Evolutionary conservation across 2,888 invertebrate genomes (phyloP).

Genomic region (Euphydryas editha): DNA sequence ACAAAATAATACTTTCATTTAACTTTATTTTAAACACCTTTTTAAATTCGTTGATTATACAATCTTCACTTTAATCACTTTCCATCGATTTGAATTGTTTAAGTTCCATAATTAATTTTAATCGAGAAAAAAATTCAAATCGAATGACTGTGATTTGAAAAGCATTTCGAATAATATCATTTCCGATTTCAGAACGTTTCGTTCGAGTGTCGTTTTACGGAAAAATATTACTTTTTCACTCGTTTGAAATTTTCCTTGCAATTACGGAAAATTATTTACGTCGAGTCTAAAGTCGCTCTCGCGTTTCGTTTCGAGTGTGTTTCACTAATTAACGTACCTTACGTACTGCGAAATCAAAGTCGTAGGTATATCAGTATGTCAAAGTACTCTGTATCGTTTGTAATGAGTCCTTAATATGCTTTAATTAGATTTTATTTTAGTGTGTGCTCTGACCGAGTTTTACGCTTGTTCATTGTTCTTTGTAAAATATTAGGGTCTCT

Average conservation of each 20-base stretch:
- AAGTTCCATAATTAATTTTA: too few relatives aligned
- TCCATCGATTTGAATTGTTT: too few relatives aligned
- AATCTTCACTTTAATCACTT: too few relatives aligned
- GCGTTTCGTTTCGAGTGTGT: slow-evolving; percentile 1
- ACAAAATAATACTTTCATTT: too few relatives aligned
- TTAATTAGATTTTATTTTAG: background rate
- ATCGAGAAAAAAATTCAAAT: background rate
- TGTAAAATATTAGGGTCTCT: too few relatives aligned
- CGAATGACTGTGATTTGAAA: background rate
- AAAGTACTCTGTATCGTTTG: background rate
- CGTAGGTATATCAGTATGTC: slow-evolving; percentile 1
- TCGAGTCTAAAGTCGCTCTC: background rate
- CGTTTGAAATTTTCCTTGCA: slow-evolving; percentile 2
- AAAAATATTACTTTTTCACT: background rate
- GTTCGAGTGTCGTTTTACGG: background rate
- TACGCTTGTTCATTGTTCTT: too few relatives aligned
- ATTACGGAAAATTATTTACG: slow-evolving; percentile 11
- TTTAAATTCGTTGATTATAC: too few relatives aligned
- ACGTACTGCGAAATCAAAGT: background rate
- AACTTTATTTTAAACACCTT: too few relatives aligned
- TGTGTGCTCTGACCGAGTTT: background rate
- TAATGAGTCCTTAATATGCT: background rate
- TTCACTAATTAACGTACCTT: slow-evolving; percentile 8
- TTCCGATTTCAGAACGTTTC: background rate
- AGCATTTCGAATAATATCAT: background rate